Evolutionary conservation across 2,888 invertebrate species (phyloP).

Genomic region (Protodeltote pygarga): DNA sequence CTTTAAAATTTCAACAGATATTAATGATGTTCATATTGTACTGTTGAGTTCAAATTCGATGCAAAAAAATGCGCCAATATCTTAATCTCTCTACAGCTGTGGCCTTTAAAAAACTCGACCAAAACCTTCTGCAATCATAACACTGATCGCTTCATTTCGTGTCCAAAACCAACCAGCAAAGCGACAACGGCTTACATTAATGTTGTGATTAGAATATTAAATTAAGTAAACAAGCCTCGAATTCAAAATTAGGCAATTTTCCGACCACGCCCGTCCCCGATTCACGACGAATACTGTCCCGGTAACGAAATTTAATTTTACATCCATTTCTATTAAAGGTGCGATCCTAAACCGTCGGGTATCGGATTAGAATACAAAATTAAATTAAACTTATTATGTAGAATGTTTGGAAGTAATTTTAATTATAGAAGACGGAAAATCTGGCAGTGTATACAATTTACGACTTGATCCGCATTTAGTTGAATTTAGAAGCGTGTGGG

Average conservation of each 20-base stretch:
- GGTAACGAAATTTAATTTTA: conserved; percentile 49
- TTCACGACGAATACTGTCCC: conserved; percentile 32
- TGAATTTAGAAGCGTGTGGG: not conserved
- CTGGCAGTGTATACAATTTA: not conserved
- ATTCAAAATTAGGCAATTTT: conserved; percentile 58
- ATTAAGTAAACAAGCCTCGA: conserved; percentile 53
- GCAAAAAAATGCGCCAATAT: not conserved
- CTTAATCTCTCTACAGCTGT: not conserved
- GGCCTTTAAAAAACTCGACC: not conserved
- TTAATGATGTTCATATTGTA: too few species aligned
- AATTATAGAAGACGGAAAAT: conserved; percentile 1
- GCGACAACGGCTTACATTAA: conserved; percentile 36
- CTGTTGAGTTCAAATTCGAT: not conserved
- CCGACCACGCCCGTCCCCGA: conserved; percentile 31
- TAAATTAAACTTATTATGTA: conserved; percentile 34
- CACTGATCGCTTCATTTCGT: conserved; percentile 20
- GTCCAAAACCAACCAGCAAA: conserved; percentile 20
- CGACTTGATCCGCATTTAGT: too few species aligned
- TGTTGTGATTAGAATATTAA: conserved; percentile 64
- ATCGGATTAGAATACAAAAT: conserved; percentile 48
- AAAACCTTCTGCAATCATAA: conserved; percentile 1
- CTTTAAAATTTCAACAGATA: too few species aligned
- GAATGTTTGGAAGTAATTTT: conserved; percentile 3
- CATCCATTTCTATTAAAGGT: conserved; percentile 56
- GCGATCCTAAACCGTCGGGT: conserved; percentile 38